phyloP scores from a whole-genome alignment of 2,113 vertebrate genomes.

The Phycodurus eques region DNA sequence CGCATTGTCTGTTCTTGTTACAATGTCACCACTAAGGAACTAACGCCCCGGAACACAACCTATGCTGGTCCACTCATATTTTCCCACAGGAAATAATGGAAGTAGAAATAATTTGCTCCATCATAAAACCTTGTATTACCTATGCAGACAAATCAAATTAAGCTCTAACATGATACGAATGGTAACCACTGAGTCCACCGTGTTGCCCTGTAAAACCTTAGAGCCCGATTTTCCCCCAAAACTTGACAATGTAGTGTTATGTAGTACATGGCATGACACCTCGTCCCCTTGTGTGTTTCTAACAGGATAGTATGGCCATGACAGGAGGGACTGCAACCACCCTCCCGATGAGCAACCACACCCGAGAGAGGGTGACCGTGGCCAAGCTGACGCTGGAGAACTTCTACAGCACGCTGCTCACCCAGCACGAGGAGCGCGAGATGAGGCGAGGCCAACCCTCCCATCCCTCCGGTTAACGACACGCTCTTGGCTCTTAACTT shows the following conservation, averaged over 20 bases:
- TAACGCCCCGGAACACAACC: too few species aligned
- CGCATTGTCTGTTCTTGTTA: background rate
- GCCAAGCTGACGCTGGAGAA: constrained; percentile 98
- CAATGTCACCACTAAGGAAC: background rate
- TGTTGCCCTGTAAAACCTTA: too few species aligned
- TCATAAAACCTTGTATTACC: background rate
- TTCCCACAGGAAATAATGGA: background rate
- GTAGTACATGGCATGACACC: background rate
- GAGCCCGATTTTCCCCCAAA: too few species aligned
- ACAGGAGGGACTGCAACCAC: constrained; percentile 85
- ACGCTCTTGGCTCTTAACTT: background rate
- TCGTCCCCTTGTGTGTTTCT: constrained; percentile 22
- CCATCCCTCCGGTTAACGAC: background rate
- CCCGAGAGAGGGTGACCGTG: constrained; percentile 93
- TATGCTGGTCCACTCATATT: background rate
- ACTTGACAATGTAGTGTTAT: background rate
- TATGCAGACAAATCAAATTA: background rate
- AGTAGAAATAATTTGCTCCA: background rate
- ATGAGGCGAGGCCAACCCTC: constrained; percentile 77
- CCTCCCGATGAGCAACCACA: constrained; percentile 99
- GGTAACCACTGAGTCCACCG: too few species aligned
- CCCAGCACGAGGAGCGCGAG: constrained; percentile 96
- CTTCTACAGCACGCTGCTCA: constrained; percentile 98
- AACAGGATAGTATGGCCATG: constrained; percentile 90
- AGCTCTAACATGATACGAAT: background rate